A percentile compares a stretch with the other conserved stretches of the same genome.
Conservation (phyloP, 2,797 vertebrate species). For the Poecilia gillii region DNA sequence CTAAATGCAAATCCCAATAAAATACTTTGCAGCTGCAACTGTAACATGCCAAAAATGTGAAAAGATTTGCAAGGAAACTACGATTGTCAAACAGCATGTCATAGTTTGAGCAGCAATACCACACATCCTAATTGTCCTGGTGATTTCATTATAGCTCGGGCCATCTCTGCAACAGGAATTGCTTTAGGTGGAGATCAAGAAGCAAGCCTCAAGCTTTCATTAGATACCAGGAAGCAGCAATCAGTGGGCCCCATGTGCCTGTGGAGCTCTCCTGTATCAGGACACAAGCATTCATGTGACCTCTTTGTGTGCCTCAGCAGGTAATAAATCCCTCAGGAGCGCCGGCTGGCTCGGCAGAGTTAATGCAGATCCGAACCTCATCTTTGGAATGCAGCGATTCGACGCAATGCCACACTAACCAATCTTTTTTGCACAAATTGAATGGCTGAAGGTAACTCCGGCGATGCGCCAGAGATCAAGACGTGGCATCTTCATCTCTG, state of each 20-base stretch:
- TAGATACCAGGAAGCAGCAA: constrained; percentile 45
- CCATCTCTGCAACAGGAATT: constrained; percentile 39
- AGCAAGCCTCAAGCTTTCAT: constrained; percentile 41
- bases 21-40: neutral
- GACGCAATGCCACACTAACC: constrained; percentile 40
- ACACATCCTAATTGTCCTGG: constrained; percentile 53
- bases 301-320: constrained; percentile 50
- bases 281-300: constrained; percentile 46
- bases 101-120: constrained; percentile 36
- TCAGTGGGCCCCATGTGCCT: constrained; percentile 34
- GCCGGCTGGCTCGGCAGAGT: constrained; percentile 29
- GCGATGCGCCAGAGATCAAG: constrained; percentile 26
- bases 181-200: constrained; percentile 53
- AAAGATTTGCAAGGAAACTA: neutral
- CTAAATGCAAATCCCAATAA: neutral
- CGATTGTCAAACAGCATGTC: constrained; percentile 24
- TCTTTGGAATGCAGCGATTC: constrained; percentile 65
- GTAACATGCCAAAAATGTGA: neutral
- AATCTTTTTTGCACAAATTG: constrained; percentile 56
- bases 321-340: constrained; percentile 66
- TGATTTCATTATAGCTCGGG: constrained; percentile 62
- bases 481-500: constrained; percentile 20
- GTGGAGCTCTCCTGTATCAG: constrained; percentile 36
- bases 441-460: constrained; percentile 37
- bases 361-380: constrained; percentile 34